These are phyloP conservation scores for Aleiodes sp. DNA, from an alignment of 1,140 invertebrate genomes.

Conservation along the genomic window DNA sequence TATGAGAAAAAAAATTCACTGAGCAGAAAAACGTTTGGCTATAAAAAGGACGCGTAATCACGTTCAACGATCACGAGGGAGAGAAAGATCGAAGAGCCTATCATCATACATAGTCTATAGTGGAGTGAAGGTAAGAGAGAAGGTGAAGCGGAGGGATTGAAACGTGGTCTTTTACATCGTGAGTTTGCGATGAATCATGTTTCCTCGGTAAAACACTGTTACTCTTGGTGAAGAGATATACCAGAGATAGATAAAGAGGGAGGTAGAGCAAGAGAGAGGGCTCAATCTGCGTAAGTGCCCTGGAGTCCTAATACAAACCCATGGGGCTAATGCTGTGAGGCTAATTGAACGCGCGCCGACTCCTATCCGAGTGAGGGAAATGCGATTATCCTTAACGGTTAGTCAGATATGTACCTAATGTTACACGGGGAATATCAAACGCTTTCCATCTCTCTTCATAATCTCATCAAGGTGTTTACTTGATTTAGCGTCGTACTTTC, in stretches of 20 bases:
- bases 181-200: slow-evolving; percentile 27
- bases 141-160: too few relatives aligned
- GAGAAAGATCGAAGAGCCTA: slow-evolving; percentile 18
- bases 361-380: slow-evolving; percentile 7
- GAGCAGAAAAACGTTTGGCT: not conserved
- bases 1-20: not conserved
- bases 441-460: not conserved
- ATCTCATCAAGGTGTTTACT: too few relatives aligned
- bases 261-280: too few relatives aligned
- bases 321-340: slow-evolving; percentile 21
- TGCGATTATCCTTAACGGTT: slow-evolving; percentile 27
- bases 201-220: slow-evolving; percentile 26
- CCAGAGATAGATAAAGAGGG: too few relatives aligned
- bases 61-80: slow-evolving; percentile 20
- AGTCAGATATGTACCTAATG: not conserved
- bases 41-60: slow-evolving; percentile 19
- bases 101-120: slow-evolving; percentile 20
- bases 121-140: too few relatives aligned
- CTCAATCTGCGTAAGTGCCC: slow-evolving; percentile 30
- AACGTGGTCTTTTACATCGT: slow-evolving; percentile 1
- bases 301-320: slow-evolving; percentile 17
- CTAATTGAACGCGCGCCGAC: slow-evolving; percentile 30
- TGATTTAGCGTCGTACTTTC: too few relatives aligned
- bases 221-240: not conserved
- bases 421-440: not conserved